A percentile compares a stretch with the other conserved stretches of the same genome.
Evolutionary conservation across 2,888 invertebrate species (phyloP).

Genomic region (Sinhomidia bicolor): DNA sequence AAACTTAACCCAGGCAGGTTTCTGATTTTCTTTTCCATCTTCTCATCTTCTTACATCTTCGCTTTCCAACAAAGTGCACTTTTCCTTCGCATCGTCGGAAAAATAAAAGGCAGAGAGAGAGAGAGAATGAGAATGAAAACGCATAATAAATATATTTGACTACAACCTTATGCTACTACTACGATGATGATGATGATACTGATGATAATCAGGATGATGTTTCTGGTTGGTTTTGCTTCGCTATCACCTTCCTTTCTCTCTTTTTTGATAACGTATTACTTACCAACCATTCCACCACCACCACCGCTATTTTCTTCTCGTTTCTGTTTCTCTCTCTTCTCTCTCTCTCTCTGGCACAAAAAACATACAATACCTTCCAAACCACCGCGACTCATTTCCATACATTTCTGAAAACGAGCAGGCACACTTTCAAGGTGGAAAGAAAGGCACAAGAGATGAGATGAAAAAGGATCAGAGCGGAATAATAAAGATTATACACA

Average conservation of each 20-base stretch:
- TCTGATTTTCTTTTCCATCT: conserved; percentile 35
- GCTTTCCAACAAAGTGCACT: conserved; percentile 21
- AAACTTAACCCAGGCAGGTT: conserved; percentile 60
- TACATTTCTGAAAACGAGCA: conserved; percentile 28
- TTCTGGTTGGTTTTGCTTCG: neutral
- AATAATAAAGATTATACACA: neutral
- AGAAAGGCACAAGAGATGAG: too few species aligned
- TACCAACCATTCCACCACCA: neutral
- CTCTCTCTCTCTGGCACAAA: conserved; percentile 8
- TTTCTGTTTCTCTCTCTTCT: too few species aligned
- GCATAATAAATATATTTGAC: conserved; percentile 39
- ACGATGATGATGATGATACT: neutral
- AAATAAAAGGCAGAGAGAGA: neutral
- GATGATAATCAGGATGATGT: conserved; percentile 28
- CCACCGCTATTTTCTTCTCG: too few species aligned
- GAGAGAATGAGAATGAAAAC: too few species aligned
- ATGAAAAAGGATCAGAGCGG: neutral
- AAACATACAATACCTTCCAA: conserved; percentile 45
- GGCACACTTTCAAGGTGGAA: conserved; percentile 33
- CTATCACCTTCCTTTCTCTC: neutral
- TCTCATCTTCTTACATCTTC: neutral
- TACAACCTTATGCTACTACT: conserved; percentile 10
- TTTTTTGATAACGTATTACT: neutral
- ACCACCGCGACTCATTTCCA: conserved; percentile 46
- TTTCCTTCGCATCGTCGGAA: neutral